A percentile compares a stretch with the other conserved stretches of the same genome.
Evolutionary conservation across 2,888 invertebrate species (phyloP).

Genomic region (Drosophila austrosaltans): DNA sequence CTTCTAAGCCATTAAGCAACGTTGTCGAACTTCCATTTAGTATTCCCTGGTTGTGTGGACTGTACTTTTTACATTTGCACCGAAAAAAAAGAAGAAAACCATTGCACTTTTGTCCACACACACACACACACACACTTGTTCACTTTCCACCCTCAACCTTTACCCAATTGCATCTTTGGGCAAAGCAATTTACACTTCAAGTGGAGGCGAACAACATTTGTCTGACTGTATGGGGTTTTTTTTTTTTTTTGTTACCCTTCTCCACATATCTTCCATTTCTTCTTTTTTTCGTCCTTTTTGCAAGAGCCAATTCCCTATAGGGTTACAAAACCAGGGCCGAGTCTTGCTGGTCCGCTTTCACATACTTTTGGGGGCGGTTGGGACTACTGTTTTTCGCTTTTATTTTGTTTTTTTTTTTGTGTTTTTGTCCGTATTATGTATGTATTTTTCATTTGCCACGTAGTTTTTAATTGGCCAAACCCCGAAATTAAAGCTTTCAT

Average conservation of each 20-base stretch:
- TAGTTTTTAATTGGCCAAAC: constrained; percentile 74
- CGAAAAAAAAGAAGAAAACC: neutral
- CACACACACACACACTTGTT: constrained; percentile 22
- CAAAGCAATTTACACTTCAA: constrained; percentile 50
- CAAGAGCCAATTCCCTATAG: constrained; percentile 3
- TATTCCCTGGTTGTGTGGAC: constrained; percentile 23
- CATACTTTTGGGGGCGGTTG: constrained; percentile 36
- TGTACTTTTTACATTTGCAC: constrained; percentile 30
- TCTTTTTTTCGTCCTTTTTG: constrained; percentile 11
- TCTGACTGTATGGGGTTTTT: constrained; percentile 22
- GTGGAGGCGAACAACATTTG: constrained; percentile 33
- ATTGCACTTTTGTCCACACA: constrained; percentile 3
- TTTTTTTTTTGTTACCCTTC: constrained; percentile 4
- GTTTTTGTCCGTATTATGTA: constrained; percentile 25
- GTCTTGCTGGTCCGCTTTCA: constrained; percentile 32
- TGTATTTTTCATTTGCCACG: constrained; percentile 79
- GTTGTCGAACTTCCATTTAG: constrained; percentile 40
- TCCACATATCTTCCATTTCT: constrained; percentile 1
- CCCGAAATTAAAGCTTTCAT: constrained; percentile 79
- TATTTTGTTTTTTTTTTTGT: neutral
- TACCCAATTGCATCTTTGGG: constrained; percentile 45
- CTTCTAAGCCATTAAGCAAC: constrained; percentile 13
- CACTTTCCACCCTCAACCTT: constrained; percentile 20
- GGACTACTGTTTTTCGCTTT: neutral
- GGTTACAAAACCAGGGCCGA: constrained; percentile 34